Base-by-base conservation (phyloP, 2,797 vertebrate genomes). In the Phaenicophaeus curvirostris region DNA sequence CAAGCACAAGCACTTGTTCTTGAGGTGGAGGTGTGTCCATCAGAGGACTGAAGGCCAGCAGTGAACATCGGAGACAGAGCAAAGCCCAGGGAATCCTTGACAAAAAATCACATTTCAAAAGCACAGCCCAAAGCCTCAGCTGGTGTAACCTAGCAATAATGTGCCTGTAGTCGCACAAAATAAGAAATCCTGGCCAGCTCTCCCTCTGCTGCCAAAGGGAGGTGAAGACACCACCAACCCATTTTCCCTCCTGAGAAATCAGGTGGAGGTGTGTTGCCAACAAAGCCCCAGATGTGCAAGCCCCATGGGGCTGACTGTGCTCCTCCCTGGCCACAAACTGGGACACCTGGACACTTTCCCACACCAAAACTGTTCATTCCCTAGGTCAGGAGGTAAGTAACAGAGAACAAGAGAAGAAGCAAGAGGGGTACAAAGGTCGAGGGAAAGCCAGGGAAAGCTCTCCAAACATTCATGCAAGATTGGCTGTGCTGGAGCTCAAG, bases 301-400 rank as follows among this genome's bases (percentile, higher is more conserved):
- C n/a, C 68, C 31, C 1, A 0, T 2, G 1, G 80, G 18, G 33
- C 30, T 61, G 42, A 18, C 48, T 3, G 0, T 31, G 37, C 50
- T 63, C 61, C n/a, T 58, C 31, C 50, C n/a, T 24, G 33, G 28
- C 55, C 53, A 39, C 1, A 2, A 54, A 23, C 20, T 1, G 8
- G 35, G 35, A 23, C 21, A 74, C 54, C 42, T 7, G 2, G n/a
- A 10, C 44, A 14, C 15, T 9, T 54, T 37, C 54, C 65, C 24
- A 23, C 80, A 58, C 50, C 1, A 2, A 21, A 23, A 9, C 31
- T 31, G 57, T 30, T 79, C 35, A 11, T 9, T 0, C 35, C 37
- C 33, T 35, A 59, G 55, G 39, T 35, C 81, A 65, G 66, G 39
- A 77, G 66, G 31, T 58, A 35, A 76, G 63, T 15, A 37, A 42